A percentile compares a stretch with the other conserved stretches of the same genome.
Evolutionary conservation across 1,140 invertebrate species (phyloP).

Genomic region (Gonatopus flavifemur): DNA sequence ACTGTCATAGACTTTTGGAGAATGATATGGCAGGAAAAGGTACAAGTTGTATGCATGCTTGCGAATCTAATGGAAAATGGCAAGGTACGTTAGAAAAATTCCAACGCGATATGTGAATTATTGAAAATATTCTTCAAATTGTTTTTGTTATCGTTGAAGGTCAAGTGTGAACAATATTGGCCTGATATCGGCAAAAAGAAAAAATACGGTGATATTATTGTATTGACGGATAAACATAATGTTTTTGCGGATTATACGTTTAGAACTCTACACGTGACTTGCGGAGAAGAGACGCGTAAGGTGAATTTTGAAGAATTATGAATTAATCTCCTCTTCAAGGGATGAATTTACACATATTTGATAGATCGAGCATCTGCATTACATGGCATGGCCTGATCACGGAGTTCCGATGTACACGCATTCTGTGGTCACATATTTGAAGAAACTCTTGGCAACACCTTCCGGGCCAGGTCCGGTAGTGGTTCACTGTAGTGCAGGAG

Average conservation of each 20-base stretch:
- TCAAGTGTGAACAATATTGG: slow-evolving; percentile 97
- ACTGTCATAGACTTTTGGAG: slow-evolving; percentile 96
- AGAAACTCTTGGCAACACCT: slow-evolving; percentile 66
- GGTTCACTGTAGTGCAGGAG: slow-evolving; percentile 74
- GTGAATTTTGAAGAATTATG: slow-evolving; percentile 37
- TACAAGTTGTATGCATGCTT: slow-evolving; percentile 93
- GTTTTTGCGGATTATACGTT: slow-evolving; percentile 96
- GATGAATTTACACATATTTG: not conserved
- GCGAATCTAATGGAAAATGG: slow-evolving; percentile 87
- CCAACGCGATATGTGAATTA: no score
- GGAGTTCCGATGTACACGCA: slow-evolving; percentile 75
- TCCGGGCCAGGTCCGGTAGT: slow-evolving; percentile 86
- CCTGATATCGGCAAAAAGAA: slow-evolving; percentile 85
- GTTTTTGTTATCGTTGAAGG: slow-evolving; percentile 65
- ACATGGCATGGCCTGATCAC: slow-evolving; percentile 98
- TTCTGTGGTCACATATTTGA: slow-evolving; percentile 70
- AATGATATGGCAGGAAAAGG: slow-evolving; percentile 95
- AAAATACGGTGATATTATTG: slow-evolving; percentile 83
- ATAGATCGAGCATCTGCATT: slow-evolving; percentile 95
- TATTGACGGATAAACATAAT: slow-evolving; percentile 85
- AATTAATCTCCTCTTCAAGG: not conserved
- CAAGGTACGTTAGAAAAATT: slow-evolving; percentile 51
- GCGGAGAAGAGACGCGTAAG: slow-evolving; percentile 64
- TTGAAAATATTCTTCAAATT: not conserved
- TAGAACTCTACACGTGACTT: slow-evolving; percentile 82